Conservation (phyloP, 2,888 invertebrate species). For the Diploptera punctata region DNA sequence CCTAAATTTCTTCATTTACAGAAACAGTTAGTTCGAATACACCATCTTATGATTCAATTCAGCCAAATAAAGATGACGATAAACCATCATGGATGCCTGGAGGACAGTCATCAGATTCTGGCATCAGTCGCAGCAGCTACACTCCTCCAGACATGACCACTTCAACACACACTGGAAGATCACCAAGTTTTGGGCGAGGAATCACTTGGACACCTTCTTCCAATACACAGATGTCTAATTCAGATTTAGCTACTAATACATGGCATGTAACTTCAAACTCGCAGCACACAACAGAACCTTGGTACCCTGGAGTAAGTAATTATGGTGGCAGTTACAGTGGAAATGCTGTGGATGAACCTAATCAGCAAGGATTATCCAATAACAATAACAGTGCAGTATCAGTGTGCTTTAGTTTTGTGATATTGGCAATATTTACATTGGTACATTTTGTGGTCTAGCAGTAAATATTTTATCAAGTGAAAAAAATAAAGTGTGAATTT, state of each 20-base stretch:
- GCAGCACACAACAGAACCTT: slow-evolving; percentile 48
- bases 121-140: not conserved
- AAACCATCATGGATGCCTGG: not conserved
- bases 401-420: too few relatives aligned
- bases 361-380: slow-evolving; percentile 60
- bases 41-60: not conserved
- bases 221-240: not conserved
- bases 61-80: not conserved
- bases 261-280: slow-evolving; percentile 4
- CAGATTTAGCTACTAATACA: not conserved
- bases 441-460: too few relatives aligned
- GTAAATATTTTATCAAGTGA: too few relatives aligned
- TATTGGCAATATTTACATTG: too few relatives aligned
- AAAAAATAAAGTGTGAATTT: too few relatives aligned
- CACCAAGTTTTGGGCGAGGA: slow-evolving; percentile 59
- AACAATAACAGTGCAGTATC: not conserved
- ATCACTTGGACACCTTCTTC: slow-evolving; percentile 55
- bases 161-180: not conserved
- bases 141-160: not conserved
- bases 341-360: slow-evolving; percentile 64
- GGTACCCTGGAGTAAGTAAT: slow-evolving; percentile 55
- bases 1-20: too few relatives aligned
- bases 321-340: slow-evolving; percentile 55
- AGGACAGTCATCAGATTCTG: not conserved
- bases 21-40: not conserved